phyloP scores from a whole-genome alignment of 2,797 vertebrate genomes.

The Ara ararauna region DNA sequence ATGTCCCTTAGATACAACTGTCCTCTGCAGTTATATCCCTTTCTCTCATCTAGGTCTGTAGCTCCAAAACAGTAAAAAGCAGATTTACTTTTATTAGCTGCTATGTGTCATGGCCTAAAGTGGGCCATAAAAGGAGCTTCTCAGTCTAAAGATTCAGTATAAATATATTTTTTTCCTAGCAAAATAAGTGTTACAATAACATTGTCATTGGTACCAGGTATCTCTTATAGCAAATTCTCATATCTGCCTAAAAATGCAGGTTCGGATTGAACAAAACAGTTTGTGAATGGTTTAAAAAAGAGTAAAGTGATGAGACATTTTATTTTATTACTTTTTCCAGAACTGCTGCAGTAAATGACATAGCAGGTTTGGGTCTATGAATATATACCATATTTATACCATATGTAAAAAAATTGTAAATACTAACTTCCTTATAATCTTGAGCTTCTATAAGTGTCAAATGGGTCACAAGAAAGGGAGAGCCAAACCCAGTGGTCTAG shows the following conservation, averaged over 20 bases:
- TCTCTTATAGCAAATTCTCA: neutral
- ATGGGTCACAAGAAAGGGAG: neutral
- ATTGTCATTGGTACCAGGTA: fast-evolving
- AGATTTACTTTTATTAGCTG: neutral
- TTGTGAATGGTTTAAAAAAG: neutral
- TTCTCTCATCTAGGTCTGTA: neutral
- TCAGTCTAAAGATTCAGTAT: neutral
- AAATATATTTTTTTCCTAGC: neutral
- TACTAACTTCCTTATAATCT: neutral
- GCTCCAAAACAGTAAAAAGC: neutral
- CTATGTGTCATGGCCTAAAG: neutral
- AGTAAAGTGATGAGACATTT: neutral
- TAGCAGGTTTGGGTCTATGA: neutral
- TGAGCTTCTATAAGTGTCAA: neutral
- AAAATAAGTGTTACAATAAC: neutral
- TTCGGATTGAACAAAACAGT: neutral
- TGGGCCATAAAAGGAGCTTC: neutral
- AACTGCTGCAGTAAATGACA: neutral
- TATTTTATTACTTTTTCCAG: neutral
- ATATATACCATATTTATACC: neutral
- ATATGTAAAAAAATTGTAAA: neutral
- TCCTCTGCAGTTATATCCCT: neutral
- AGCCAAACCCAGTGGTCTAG: neutral
- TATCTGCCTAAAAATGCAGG: neutral
- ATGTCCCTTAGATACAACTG: neutral